Percentiles rank a stretch among this genome's conserved stretches.
Conservation (phyloP, 2,113 vertebrate genomes). For the Chamaea fasciata region DNA sequence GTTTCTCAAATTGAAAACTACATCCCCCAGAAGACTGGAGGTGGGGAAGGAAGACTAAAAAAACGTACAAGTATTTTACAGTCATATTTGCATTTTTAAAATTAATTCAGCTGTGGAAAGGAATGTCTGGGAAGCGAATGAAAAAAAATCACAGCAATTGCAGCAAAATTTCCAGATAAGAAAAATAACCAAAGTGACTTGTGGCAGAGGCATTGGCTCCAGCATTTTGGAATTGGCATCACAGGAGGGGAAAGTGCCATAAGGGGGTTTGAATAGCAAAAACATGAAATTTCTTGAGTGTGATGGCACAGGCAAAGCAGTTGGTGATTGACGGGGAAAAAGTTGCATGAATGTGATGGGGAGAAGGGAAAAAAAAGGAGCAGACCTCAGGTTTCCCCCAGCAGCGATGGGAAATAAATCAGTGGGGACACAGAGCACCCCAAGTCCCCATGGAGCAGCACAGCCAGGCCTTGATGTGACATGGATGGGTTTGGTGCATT, state of each 20-base stretch:
- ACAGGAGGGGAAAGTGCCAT: neutral
- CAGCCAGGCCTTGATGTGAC: neutral
- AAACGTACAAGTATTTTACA: neutral
- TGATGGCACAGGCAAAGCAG: neutral
- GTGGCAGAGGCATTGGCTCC: neutral
- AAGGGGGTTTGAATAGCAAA: neutral
- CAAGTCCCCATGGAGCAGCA: accelerated
- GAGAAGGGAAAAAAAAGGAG: neutral
- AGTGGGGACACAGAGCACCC: neutral
- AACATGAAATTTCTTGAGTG: neutral
- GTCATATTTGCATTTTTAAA: neutral
- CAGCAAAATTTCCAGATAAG: neutral
- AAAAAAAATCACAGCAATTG: neutral
- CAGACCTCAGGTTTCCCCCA: accelerated
- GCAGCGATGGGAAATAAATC: neutral
- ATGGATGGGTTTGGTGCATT: neutral
- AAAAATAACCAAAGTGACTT: neutral
- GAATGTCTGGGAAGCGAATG: neutral
- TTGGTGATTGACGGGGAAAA: neutral
- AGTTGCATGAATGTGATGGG: no score
- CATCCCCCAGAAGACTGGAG: neutral
- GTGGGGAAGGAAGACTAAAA: neutral
- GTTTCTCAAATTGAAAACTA: neutral
- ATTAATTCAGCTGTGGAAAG: neutral
- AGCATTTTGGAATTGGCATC: neutral